A percentile compares a stretch with the other conserved stretches of the same genome.
Conservation (phyloP, 2,888 invertebrate genomes). For the Drosophila paranaensis region DNA sequence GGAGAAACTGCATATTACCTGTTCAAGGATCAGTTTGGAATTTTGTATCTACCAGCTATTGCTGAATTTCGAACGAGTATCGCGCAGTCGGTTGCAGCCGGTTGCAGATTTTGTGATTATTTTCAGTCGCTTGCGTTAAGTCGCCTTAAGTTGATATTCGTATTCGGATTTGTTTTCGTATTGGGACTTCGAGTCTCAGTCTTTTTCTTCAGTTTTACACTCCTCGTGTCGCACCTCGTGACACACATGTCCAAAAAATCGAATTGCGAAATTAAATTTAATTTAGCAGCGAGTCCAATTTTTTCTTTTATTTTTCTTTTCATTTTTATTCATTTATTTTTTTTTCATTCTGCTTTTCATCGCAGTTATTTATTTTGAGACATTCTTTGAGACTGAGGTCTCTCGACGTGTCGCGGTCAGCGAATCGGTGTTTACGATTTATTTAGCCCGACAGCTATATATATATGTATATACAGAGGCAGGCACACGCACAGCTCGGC, state of each 20-base stretch:
- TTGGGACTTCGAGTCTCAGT: constrained; percentile 14
- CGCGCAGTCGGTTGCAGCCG: background rate
- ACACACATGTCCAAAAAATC: constrained; percentile 73
- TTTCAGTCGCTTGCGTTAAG: constrained; percentile 28
- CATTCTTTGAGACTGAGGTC: constrained; percentile 58
- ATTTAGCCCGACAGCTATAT: constrained; percentile 59
- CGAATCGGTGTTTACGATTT: constrained; percentile 58
- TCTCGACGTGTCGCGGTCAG: constrained; percentile 48
- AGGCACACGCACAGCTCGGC: constrained; percentile 9
- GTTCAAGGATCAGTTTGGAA: no score
- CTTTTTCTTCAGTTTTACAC: background rate
- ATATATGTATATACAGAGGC: background rate
- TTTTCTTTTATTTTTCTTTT: constrained; percentile 24
- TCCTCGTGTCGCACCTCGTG: constrained; percentile 46
- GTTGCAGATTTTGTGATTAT: constrained; percentile 25
- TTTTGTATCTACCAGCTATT: no score
- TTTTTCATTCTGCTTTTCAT: constrained; percentile 25
- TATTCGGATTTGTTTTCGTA: constrained; percentile 17
- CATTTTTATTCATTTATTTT: constrained; percentile 25
- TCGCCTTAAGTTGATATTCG: constrained; percentile 36
- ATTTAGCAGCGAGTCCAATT: constrained; percentile 59
- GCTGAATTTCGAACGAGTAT: background rate
- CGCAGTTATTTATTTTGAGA: constrained; percentile 52
- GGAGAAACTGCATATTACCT: no score
- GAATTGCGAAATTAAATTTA: constrained; percentile 72